phyloP scores from a whole-genome alignment of 1,140 invertebrate genomes.

The Lordiphosa clarofinis region DNA sequence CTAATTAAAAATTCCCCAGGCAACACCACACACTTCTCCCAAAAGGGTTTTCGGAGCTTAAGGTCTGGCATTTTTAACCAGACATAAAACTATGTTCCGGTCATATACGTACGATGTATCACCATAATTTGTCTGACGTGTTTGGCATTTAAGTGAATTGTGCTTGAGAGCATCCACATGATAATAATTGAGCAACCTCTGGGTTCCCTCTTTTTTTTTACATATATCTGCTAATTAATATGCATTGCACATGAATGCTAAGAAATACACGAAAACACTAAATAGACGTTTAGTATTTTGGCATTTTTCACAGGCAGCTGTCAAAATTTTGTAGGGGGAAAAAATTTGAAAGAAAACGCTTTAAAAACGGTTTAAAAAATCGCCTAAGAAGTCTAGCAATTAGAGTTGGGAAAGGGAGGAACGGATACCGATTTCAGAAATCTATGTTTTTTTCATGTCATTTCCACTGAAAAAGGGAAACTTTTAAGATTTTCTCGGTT shows the following conservation, averaged over 20 bases:
- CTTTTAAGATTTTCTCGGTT: too few species aligned
- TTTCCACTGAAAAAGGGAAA: too few species aligned
- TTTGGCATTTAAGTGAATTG: conserved; percentile 45
- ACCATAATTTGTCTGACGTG: conserved; percentile 35
- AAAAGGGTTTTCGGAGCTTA: conserved; percentile 31
- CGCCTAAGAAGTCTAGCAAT: conserved; percentile 2
- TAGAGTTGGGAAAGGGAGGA: too few species aligned
- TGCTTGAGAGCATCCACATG: conserved; percentile 39
- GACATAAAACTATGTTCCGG: conserved; percentile 29
- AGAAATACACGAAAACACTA: conserved; percentile 32
- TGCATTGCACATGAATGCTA: conserved; percentile 32
- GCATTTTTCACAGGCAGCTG: conserved; percentile 38
- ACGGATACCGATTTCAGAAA: too few species aligned
- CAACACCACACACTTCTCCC: conserved; percentile 10
- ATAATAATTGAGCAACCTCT: conserved; percentile 51
- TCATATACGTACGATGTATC: conserved; percentile 28
- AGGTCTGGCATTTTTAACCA: conserved; percentile 52
- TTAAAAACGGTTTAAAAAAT: not conserved
- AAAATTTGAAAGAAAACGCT: conserved; percentile 7
- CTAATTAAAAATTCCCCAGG: conserved; percentile 60
- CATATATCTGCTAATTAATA: conserved; percentile 62
- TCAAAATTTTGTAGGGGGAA: not conserved
- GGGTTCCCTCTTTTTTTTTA: conserved; percentile 12
- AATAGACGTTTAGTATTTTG: conserved; percentile 15
- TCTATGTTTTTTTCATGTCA: too few species aligned